Percentiles rank a stretch among this genome's conserved stretches.
These are phyloP conservation scores for Danionella cerebrum DNA, from an alignment of 2,113 vertebrate species.

Conservation along the genomic window DNA sequence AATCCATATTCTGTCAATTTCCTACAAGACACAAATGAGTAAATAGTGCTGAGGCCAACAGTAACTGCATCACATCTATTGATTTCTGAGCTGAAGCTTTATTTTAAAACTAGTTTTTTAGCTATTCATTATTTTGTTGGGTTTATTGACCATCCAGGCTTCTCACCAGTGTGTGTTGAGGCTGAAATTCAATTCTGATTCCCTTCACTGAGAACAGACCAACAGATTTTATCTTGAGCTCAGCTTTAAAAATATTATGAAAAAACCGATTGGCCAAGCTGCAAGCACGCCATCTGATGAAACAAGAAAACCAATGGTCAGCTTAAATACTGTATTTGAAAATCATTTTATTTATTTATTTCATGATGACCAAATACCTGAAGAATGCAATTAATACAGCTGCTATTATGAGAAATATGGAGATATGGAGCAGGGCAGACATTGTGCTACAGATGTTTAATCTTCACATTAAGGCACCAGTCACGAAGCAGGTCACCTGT, in stretches of 20 bases:
- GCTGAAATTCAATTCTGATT: slow-evolving; percentile 84
- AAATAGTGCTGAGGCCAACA: neutral
- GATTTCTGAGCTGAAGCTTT: no score
- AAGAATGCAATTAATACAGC: slow-evolving; percentile 39
- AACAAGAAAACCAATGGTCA: neutral
- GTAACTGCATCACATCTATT: no score
- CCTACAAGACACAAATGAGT: slow-evolving; percentile 65
- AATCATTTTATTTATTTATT: neutral
- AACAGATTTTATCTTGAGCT: slow-evolving; percentile 84
- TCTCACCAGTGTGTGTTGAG: slow-evolving; percentile 83
- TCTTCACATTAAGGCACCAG: slow-evolving; percentile 44
- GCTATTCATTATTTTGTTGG: no score
- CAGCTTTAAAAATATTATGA: slow-evolving; percentile 73
- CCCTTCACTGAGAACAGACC: slow-evolving; percentile 83
- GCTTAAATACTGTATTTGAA: neutral
- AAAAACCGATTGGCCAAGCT: slow-evolving; percentile 76
- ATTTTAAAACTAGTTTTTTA: no score
- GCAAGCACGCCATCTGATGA: slow-evolving; percentile 76
- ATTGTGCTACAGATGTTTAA: slow-evolving; percentile 52
- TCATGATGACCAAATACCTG: slow-evolving; percentile 52
- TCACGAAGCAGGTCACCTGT: slow-evolving; percentile 37
- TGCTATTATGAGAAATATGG: slow-evolving; percentile 46
- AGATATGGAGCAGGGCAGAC: slow-evolving; percentile 53
- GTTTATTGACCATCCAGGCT: neutral
- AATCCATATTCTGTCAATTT: slow-evolving; percentile 91